Base-by-base conservation (phyloP, 2,888 invertebrate species). In the Ypsolopha sequella region DNA sequence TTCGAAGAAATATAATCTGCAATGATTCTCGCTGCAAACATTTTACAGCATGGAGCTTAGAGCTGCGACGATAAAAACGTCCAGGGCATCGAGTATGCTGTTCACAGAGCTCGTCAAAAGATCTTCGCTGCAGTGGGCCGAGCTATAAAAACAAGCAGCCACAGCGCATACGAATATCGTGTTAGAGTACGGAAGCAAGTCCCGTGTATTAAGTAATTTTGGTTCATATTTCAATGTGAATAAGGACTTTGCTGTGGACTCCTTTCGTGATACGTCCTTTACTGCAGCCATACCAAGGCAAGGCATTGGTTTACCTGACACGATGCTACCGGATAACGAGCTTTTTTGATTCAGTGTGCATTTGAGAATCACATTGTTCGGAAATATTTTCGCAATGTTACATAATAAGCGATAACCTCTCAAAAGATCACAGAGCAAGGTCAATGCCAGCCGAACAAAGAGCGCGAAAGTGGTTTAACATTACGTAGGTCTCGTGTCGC, bases 381-480 rank as follows among this genome's bases (percentile, higher is more conserved):
- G 14, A 24, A 24, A 24, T 14, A 14, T 43, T 43, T 13, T 7
- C 33, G 24, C 11, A 9, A 43, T 9, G 6, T 41, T 11, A 7
- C 6, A 41, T 41, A 41, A 11, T 7, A 14, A 13, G 24, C 24
- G 24, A 43, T 41, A 10, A 43, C 43, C 14, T 43, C 24, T 14
- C 6, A 43, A 24, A 43, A 24, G 24, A 14, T 43, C 43, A 14
- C 34, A 45, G 45, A 51, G 66, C 72, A 75, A 75, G 85, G 82
- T 85, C 85, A 85, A 81, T 85, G 82, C 76, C 84, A 71, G 69
- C 60, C 59, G 74, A 76, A 80, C 80, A 76, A 80, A 81, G 80
- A 80, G 76, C 77, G 81, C 76, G 84, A 85, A 84, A 85, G 85
- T 84, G 81, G 76, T 76, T 70, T 70, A 64, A 63, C 65, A 71